Evolutionary conservation across 2,113 vertebrate species (phyloP).

Genomic region (Perccottus glenii): DNA sequence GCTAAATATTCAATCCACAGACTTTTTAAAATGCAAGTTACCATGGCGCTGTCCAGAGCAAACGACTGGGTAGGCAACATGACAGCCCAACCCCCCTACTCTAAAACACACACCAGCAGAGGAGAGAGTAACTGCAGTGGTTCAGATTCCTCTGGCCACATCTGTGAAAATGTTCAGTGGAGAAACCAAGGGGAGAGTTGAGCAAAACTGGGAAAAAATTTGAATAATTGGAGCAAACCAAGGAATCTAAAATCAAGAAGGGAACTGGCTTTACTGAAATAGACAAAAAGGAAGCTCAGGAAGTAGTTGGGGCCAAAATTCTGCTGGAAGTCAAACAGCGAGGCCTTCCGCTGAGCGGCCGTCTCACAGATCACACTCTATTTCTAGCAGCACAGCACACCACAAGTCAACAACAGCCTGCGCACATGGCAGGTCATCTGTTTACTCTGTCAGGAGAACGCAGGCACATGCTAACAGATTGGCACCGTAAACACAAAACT

Average conservation of each 20-base stretch:
- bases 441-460: slow-evolving; percentile 42
- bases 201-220: slow-evolving; percentile 39
- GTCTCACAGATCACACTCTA: slow-evolving; percentile 48
- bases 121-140: slow-evolving; percentile 50
- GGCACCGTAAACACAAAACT: background rate
- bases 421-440: slow-evolving; percentile 44
- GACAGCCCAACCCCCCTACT: slow-evolving; percentile 49
- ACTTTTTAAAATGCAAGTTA: slow-evolving; percentile 72
- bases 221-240: slow-evolving; percentile 6
- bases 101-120: slow-evolving; percentile 29
- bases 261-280: slow-evolving; percentile 15
- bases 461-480: slow-evolving; percentile 3
- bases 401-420: slow-evolving; percentile 54
- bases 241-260: slow-evolving; percentile 40
- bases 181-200: slow-evolving; percentile 33
- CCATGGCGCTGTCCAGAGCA: slow-evolving; percentile 71
- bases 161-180: slow-evolving; percentile 66
- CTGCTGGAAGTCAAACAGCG: slow-evolving; percentile 31
- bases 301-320: slow-evolving; percentile 5
- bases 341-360: slow-evolving; percentile 26
- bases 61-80: slow-evolving; percentile 67
- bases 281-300: slow-evolving; percentile 1
- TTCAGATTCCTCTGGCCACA: slow-evolving; percentile 68
- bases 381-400: slow-evolving; percentile 45
- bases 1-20: slow-evolving; percentile 71